Evolutionary conservation across 2,113 vertebrate genomes (phyloP).

Genomic region (Sceloporus undulatus): DNA sequence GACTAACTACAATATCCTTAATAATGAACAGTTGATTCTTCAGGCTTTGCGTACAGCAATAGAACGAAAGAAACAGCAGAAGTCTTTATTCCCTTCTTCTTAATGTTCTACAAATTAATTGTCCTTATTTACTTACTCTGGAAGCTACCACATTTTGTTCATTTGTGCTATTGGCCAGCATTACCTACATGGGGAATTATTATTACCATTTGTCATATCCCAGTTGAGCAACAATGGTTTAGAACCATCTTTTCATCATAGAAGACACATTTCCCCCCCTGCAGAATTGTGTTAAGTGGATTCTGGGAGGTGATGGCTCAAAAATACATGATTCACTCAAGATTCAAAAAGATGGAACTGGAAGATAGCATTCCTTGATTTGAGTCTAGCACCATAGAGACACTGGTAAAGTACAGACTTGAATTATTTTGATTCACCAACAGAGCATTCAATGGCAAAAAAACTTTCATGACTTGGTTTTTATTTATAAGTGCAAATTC

Average conservation of each 20-base stretch:
- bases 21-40: constrained; percentile 77
- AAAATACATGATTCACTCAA: no score
- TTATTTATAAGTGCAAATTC: neutral
- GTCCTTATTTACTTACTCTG: neutral
- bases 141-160: constrained; percentile 2
- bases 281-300: no score
- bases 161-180: constrained; percentile 13
- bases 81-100: neutral
- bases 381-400: neutral
- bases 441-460: neutral
- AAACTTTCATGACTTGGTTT: neutral
- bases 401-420: neutral
- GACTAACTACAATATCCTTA: constrained; percentile 81
- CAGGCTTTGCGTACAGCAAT: constrained; percentile 72
- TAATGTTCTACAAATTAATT: constrained; percentile 36
- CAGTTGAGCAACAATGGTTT: neutral
- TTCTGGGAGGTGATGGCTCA: no score
- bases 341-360: neutral
- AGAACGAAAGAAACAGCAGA: constrained; percentile 45
- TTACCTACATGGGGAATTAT: neutral
- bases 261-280: no score
- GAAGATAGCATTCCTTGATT: neutral
- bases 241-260: neutral
- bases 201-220: neutral
- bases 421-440: neutral